Conservation (phyloP, 1,140 invertebrate genomes). For the Charaxes varanes region DNA sequence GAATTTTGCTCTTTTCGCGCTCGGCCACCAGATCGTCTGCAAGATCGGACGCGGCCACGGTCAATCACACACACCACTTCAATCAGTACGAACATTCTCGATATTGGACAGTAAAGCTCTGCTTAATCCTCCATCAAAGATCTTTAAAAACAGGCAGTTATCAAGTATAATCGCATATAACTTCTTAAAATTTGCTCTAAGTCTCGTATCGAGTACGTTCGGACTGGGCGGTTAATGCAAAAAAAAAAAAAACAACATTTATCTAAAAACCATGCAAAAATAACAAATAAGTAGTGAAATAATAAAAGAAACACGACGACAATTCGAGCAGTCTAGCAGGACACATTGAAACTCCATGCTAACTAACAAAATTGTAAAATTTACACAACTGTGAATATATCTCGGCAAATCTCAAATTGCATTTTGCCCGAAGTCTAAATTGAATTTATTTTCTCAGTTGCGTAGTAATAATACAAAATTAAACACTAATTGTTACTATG, state of each 20-base stretch:
- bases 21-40: constrained; percentile 96
- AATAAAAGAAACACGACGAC: too few relatives aligned
- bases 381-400: constrained; percentile 19
- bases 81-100: constrained; percentile 22
- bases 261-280: constrained; percentile 58
- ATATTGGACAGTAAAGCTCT: constrained; percentile 4
- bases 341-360: constrained; percentile 59
- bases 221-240: constrained; percentile 40
- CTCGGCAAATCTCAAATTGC: too few relatives aligned
- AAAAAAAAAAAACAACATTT: constrained; percentile 56
- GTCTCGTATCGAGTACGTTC: constrained; percentile 26
- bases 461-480: constrained; percentile 42
- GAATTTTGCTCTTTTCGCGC: constrained; percentile 96
- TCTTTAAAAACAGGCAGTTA: too few relatives aligned
- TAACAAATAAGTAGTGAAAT: constrained; percentile 34
- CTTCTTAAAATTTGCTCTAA: not conserved
- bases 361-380: constrained; percentile 31
- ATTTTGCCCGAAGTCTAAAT: too few relatives aligned
- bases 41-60: constrained; percentile 70
- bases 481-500: constrained; percentile 54
- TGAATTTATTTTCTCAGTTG: constrained; percentile 16
- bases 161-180: too few relatives aligned
- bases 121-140: too few relatives aligned
- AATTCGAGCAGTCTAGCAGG: constrained; percentile 55
- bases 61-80: constrained; percentile 49